These are phyloP conservation scores for Rhabdomys pumilio DNA, from an alignment of 2,797 vertebrate species.

Conservation along the genomic window DNA sequence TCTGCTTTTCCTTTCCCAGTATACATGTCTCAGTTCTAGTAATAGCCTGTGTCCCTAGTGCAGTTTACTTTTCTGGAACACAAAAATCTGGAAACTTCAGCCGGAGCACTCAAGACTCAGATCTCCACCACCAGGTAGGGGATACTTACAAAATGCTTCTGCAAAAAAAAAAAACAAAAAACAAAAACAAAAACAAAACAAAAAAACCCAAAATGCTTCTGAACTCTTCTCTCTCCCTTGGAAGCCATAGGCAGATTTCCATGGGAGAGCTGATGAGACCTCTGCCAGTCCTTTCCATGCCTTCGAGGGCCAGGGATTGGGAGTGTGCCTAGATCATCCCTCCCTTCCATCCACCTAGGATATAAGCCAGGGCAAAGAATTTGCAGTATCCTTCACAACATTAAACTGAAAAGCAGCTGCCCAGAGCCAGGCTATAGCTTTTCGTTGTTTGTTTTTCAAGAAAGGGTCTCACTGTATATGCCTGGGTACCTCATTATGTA, in stretches of 20 bases:
- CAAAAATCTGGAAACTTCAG: background rate
- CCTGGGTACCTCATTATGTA: no score
- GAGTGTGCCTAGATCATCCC: background rate
- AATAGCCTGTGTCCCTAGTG: no score
- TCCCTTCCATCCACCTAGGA: background rate
- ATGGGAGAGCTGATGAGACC: background rate
- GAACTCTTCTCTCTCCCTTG: background rate
- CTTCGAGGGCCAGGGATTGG: background rate
- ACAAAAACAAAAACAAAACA: no score
- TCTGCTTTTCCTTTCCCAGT: background rate
- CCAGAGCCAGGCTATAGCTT: background rate
- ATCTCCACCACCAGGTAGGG: background rate
- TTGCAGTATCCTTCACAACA: background rate
- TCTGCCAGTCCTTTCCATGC: background rate
- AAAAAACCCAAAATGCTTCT: background rate
- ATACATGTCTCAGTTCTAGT: background rate
- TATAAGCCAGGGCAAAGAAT: no score
- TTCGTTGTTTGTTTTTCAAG: background rate
- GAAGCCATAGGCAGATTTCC: background rate
- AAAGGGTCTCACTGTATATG: no score
- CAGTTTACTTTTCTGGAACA: background rate
- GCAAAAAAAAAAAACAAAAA: no score
- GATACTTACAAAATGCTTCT: background rate
- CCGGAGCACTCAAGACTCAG: background rate
- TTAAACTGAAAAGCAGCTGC: no score